phyloP scores from a whole-genome alignment of 2,888 invertebrate genomes.

The Cheilosia variabilis region DNA sequence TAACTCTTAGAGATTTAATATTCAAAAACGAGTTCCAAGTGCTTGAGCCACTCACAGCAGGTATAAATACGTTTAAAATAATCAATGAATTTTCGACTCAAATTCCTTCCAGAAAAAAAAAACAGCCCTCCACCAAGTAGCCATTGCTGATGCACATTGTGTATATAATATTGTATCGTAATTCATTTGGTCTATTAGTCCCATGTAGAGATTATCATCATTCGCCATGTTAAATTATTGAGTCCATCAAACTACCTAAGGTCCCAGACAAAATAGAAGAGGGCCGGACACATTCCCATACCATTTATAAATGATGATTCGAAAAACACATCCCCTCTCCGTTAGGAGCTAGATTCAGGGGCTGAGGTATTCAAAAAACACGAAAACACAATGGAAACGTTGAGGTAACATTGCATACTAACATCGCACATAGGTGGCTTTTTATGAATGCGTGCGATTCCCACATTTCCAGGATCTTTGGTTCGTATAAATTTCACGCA shows the following conservation, averaged over 20 bases:
- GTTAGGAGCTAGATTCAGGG: constrained; percentile 8
- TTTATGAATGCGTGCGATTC: constrained; percentile 36
- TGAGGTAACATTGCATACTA: constrained; percentile 66
- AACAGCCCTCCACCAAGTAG: neutral
- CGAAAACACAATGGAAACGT: constrained; percentile 51
- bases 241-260: constrained; percentile 15
- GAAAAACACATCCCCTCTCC: constrained; percentile 30
- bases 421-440: constrained; percentile 43
- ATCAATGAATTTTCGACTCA: neutral
- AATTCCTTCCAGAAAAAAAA: neutral
- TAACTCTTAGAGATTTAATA: too few relatives aligned
- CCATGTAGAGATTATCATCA: constrained; percentile 36
- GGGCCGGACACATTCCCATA: constrained; percentile 20
- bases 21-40: too few relatives aligned
- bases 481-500: constrained; percentile 69
- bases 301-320: constrained; percentile 30
- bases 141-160: neutral
- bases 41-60: too few relatives aligned
- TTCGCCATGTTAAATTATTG: constrained; percentile 51
- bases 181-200: constrained; percentile 29
- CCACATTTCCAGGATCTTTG: constrained; percentile 54
- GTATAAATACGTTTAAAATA: too few relatives aligned
- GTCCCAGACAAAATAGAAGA: neutral
- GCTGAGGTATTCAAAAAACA: constrained; percentile 4
- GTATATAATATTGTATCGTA: neutral